A percentile compares a stretch with the other conserved stretches of the same genome.
Evolutionary conservation across 1,140 invertebrate species (phyloP).

Genomic region (Drosophila repleta): DNA sequence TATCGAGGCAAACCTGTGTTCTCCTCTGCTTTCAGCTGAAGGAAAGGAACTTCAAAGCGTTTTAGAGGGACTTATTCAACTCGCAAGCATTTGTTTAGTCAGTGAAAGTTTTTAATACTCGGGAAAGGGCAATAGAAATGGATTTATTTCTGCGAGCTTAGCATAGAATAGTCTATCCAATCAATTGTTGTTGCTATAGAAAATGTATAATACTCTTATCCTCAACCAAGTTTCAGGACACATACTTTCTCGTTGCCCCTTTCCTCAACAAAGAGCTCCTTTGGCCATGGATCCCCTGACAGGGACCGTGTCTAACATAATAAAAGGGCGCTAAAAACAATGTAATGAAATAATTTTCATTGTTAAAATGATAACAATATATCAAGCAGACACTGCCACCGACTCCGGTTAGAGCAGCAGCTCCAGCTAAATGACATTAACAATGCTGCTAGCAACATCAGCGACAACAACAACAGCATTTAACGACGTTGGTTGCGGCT

Average conservation of each 20-base stretch:
- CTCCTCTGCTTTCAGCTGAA: conserved; percentile 3
- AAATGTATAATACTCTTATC: neutral
- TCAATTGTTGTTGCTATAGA: neutral
- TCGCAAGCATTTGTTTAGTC: conserved; percentile 48
- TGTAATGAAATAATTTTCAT: conserved; percentile 82
- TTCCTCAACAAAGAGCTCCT: neutral
- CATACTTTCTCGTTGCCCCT: too few relatives aligned
- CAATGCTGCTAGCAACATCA: conserved; percentile 41
- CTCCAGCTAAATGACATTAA: conserved; percentile 44
- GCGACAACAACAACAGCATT: conserved; percentile 26
- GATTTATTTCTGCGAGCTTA: neutral
- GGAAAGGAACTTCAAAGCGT: conserved; percentile 59
- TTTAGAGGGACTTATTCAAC: conserved; percentile 53
- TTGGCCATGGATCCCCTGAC: neutral
- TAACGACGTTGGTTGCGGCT: conserved; percentile 43
- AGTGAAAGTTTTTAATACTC: conserved; percentile 58
- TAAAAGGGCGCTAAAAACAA: conserved; percentile 63
- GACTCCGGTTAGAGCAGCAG: conserved; percentile 12
- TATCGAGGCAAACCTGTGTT: conserved; percentile 1
- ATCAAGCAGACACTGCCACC: conserved; percentile 65
- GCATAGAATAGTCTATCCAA: neutral
- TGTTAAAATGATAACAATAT: conserved; percentile 81
- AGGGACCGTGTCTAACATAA: conserved; percentile 58
- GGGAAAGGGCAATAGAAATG: neutral
- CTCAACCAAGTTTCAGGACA: too few relatives aligned